phyloP scores from a whole-genome alignment of 2,797 vertebrate species.

The Rhinella marina region DNA sequence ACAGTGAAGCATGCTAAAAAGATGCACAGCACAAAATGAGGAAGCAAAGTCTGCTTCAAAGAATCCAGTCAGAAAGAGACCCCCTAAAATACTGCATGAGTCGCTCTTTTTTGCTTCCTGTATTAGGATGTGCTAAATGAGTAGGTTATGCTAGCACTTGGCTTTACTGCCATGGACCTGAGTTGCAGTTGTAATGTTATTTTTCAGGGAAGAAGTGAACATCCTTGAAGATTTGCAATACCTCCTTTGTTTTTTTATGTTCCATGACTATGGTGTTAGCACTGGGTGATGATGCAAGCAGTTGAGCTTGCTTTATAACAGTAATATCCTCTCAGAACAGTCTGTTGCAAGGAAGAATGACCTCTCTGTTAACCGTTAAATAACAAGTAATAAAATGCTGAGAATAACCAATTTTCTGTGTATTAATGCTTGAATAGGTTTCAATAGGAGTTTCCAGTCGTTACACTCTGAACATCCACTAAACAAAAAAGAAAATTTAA shows the following conservation, averaged over 20 bases:
- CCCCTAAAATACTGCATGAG: background rate
- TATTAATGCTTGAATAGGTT: slow-evolving; percentile 78
- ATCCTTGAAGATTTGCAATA: background rate
- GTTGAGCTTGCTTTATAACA: slow-evolving; percentile 78
- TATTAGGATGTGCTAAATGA: too few relatives aligned
- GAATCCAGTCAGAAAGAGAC: background rate
- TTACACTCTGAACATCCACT: slow-evolving; percentile 68
- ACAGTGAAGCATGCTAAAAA: background rate
- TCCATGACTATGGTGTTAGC: slow-evolving; percentile 56
- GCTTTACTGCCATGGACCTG: background rate
- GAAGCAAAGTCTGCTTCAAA: background rate
- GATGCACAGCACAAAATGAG: background rate
- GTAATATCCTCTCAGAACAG: slow-evolving; percentile 76
- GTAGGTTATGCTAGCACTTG: too few relatives aligned
- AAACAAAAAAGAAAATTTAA: slow-evolving; percentile 64
- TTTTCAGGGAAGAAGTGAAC: background rate
- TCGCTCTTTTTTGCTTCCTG: background rate
- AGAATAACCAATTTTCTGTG: slow-evolving; percentile 78
- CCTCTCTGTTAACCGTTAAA: slow-evolving; percentile 80
- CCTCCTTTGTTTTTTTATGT: slow-evolving; percentile 38
- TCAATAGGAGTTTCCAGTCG: slow-evolving; percentile 68
- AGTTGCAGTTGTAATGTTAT: background rate
- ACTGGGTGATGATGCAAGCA: slow-evolving; percentile 73
- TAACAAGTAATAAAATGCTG: slow-evolving; percentile 78
- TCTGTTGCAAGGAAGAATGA: slow-evolving; percentile 79